phyloP scores from a whole-genome alignment of 2,888 invertebrate species.

The Philereme transversata region DNA sequence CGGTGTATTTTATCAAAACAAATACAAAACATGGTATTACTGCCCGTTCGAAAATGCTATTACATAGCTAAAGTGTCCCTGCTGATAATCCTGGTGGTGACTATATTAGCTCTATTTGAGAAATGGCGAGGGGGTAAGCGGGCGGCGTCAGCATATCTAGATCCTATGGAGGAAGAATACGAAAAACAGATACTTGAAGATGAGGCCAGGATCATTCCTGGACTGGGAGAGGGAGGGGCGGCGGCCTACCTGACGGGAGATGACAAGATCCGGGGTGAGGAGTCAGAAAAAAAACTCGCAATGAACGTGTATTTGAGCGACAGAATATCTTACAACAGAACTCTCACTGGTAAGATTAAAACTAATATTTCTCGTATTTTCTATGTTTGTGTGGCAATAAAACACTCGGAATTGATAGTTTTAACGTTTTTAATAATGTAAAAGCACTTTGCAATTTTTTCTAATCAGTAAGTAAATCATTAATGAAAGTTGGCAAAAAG shows the following conservation, averaged over 20 bases:
- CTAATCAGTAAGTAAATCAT: no score
- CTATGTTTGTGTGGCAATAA: no score
- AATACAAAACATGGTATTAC: slow-evolving; percentile 59
- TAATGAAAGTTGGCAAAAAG: no score
- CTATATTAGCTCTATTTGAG: slow-evolving; percentile 66
- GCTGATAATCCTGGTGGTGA: slow-evolving; percentile 61
- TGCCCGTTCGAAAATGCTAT: slow-evolving; percentile 73
- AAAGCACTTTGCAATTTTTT: no score
- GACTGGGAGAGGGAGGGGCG: slow-evolving; percentile 88
- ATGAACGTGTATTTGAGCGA: slow-evolving; percentile 95
- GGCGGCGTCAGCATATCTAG: slow-evolving; percentile 50
- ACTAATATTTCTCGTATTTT: background rate
- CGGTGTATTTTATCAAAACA: slow-evolving; percentile 30
- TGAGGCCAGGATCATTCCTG: slow-evolving; percentile 86
- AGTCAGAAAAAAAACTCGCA: slow-evolving; percentile 91
- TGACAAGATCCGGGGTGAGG: slow-evolving; percentile 87
- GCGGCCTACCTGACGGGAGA: slow-evolving; percentile 86
- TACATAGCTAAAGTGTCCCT: slow-evolving; percentile 62
- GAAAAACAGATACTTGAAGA: slow-evolving; percentile 85
- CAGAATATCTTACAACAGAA: slow-evolving; percentile 92
- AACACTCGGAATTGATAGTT: no score
- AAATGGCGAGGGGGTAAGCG: slow-evolving; percentile 74
- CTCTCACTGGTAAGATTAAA: slow-evolving; percentile 83
- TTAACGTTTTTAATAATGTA: no score
- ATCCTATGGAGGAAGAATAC: slow-evolving; percentile 54